These are phyloP conservation scores for Myotis pilosus DNA, from an alignment of 2,797 vertebrate species.

Conservation along the genomic window DNA sequence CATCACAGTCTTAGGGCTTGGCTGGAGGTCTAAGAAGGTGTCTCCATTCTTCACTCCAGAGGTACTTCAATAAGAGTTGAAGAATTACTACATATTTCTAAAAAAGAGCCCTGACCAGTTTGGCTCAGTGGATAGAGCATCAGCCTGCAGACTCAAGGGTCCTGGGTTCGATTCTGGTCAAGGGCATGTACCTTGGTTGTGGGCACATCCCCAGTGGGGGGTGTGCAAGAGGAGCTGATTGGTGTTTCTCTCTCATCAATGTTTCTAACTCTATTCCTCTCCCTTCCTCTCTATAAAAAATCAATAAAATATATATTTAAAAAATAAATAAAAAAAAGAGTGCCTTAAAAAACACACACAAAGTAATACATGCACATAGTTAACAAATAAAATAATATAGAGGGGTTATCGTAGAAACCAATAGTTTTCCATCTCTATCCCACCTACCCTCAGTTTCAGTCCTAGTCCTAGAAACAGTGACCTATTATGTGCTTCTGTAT, in stretches of 20 bases:
- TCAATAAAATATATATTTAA: too few relatives aligned
- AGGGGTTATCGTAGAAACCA: neutral
- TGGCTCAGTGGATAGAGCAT: too few relatives aligned
- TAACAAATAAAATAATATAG: neutral
- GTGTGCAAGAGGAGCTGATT: too few relatives aligned
- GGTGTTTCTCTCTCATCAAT: too few relatives aligned
- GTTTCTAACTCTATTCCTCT: too few relatives aligned
- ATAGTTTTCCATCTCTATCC: neutral
- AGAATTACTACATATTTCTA: neutral
- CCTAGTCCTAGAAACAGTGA: neutral
- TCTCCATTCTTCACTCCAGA: neutral
- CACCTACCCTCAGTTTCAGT: neutral
- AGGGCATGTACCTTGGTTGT: too few relatives aligned
- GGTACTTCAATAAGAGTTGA: neutral
- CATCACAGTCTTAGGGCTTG: neutral
- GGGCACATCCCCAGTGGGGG: too few relatives aligned
- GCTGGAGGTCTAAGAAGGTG: neutral
- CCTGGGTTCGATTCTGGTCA: too few relatives aligned
- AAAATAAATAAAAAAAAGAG: too few relatives aligned
- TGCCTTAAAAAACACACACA: neutral
- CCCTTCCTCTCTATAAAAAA: too few relatives aligned
- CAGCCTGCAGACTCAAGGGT: too few relatives aligned
- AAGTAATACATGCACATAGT: neutral
- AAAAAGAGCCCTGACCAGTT: too few relatives aligned
- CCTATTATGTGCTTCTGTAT: neutral